Evolutionary conservation across 1,140 invertebrate species (phyloP), one percentile per base, ranked within the genome.

Genomic region (Hypsibius dujardini): DNA sequence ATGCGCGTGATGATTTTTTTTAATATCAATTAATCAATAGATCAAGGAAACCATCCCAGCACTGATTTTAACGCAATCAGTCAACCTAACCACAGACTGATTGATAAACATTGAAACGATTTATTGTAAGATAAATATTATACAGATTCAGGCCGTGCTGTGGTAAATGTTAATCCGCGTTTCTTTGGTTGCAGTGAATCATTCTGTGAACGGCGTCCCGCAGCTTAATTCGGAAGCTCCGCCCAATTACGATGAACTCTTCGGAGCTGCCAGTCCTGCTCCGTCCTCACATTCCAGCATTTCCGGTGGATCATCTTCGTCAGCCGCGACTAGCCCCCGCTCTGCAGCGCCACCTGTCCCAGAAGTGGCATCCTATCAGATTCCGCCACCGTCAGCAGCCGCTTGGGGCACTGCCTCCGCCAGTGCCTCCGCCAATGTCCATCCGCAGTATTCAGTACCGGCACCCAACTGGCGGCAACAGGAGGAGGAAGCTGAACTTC

Each of bases 181-280:
- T 28, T 28, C 28, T 28, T 28, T 28, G 28, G 28, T 28, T 28
- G 28, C 28, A 28, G 28, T 28, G 28, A 28, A 28, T 28, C 28
- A 28, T 28, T 28, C 28, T 28, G 28, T 28, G 28, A 28, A 28
- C 28, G 28, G 28, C 50, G 50, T 56, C 7, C n/a, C n/a, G 50
- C 50, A 56, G 50, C 50, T 56, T 56, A 67, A 67, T 42, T 42
- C 62, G 12, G 62, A 67, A 42, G 62, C 62, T 15, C 62, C 62
- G 3, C 62, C 62, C 12, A 42, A 12, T 12, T 67, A 67, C 42
- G 62, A 67, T 42, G 62, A 67, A 15, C 12, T 67, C 3, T 67
- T 67, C 42, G 62, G 62, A n/a, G 7, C 50, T 7, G 7, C 50
- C n/a, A n/a, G 50, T 12, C 7, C 7, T n/a, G 50, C 50, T 12